Conservation (phyloP, 2,888 invertebrate species). For the Metallyticus violacea region DNA sequence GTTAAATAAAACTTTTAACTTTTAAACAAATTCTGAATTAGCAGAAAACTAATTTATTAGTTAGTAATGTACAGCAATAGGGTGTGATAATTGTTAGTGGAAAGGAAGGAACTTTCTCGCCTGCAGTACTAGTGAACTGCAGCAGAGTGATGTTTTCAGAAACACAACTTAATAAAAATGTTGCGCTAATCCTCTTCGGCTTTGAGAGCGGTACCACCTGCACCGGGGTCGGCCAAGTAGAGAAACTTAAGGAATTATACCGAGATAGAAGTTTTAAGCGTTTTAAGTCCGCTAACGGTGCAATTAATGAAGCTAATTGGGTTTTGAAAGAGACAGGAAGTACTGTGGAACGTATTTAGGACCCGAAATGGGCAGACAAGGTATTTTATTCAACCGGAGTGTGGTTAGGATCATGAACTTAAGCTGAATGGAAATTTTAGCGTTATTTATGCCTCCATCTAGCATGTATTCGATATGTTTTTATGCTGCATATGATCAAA, state of each 20-base stretch:
- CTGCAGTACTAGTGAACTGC: not conserved
- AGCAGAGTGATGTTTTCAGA: not conserved
- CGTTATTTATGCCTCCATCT: no score
- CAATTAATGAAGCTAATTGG: not conserved
- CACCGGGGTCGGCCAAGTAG: not conserved
- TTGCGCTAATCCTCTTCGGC: not conserved
- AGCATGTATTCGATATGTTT: no score
- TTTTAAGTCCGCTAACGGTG: not conserved
- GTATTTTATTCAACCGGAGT: not conserved
- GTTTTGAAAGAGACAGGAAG: not conserved
- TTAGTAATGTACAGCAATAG: no score
- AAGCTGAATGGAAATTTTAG: no score
- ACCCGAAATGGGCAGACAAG: not conserved
- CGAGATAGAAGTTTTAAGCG: not conserved
- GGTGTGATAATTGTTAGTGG: no score
- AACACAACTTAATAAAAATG: not conserved
- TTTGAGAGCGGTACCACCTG: not conserved
- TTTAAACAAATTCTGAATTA: no score
- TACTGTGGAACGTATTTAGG: not conserved
- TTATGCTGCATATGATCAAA: no score
- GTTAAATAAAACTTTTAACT: no score
- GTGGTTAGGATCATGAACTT: no score
- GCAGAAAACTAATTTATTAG: no score
- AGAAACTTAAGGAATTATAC: not conserved
- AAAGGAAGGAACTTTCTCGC: no score